Conservation (phyloP, 1,140 invertebrate genomes). For the Sitobion miscanthi region DNA sequence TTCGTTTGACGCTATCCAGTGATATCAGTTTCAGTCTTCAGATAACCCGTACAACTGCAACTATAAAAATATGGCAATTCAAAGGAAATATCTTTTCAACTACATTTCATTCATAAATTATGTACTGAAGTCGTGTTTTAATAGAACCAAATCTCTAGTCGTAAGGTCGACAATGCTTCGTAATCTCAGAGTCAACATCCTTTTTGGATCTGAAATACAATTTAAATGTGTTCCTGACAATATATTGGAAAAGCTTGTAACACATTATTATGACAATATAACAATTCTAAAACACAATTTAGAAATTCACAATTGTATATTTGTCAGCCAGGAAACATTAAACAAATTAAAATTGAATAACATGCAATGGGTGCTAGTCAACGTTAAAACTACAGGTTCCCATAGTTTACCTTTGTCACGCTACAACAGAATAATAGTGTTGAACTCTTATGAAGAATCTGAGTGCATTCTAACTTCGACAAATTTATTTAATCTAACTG, state of each 20-base stretch:
- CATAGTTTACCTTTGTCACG: neutral
- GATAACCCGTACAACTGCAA: neutral
- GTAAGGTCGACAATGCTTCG: neutral
- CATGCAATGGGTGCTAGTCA: slow-evolving; percentile 29
- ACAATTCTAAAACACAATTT: neutral
- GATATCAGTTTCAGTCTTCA: neutral
- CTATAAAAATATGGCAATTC: neutral
- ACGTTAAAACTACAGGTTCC: neutral
- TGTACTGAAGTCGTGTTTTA: slow-evolving; percentile 20
- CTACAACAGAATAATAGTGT: slow-evolving; percentile 35
- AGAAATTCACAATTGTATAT: slow-evolving; percentile 47
- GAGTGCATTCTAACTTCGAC: slow-evolving; percentile 20
- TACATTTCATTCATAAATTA: slow-evolving; percentile 10
- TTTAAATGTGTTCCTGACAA: slow-evolving; percentile 44
- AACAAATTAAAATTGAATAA: slow-evolving; percentile 31
- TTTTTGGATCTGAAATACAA: slow-evolving; percentile 24
- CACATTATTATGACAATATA: slow-evolving; percentile 9
- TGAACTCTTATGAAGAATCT: neutral
- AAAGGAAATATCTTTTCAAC: slow-evolving; percentile 10
- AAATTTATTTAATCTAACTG: slow-evolving; percentile 46
- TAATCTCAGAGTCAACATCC: neutral
- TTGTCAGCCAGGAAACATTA: slow-evolving; percentile 20
- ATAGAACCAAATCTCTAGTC: neutral
- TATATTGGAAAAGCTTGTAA: slow-evolving; percentile 30
- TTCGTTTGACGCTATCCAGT: neutral